phyloP scores from a whole-genome alignment of 2,888 invertebrate species.

The Mythimna impura region DNA sequence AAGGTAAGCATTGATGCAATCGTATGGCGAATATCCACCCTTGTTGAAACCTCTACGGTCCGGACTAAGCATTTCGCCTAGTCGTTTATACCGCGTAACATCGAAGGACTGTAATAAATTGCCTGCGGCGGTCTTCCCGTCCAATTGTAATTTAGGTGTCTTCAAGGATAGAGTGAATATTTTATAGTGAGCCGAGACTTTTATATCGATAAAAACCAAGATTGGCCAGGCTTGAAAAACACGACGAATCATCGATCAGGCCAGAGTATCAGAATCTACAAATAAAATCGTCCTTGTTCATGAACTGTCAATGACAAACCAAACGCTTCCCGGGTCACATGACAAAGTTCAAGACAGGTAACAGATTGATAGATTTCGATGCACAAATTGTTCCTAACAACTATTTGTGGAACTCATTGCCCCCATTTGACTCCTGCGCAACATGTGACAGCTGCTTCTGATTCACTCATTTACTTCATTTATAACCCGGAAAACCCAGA shows the following conservation, averaged over 20 bases:
- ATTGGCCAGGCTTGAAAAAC: neutral
- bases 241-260: neutral
- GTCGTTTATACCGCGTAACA: too few species aligned
- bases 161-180: too few species aligned
- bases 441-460: constrained; percentile 28
- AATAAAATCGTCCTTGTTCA: constrained; percentile 41
- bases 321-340: constrained; percentile 39
- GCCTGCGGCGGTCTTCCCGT: too few species aligned
- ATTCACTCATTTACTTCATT: constrained; percentile 24
- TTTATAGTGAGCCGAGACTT: too few species aligned
- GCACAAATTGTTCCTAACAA: constrained; percentile 39
- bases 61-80: too few species aligned
- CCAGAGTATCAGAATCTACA: neutral
- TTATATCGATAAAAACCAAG: neutral
- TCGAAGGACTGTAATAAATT: too few species aligned
- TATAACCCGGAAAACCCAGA: constrained; percentile 20
- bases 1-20: too few species aligned
- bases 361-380: constrained; percentile 27
- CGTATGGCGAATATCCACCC: too few species aligned
- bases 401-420: constrained; percentile 39
- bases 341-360: constrained; percentile 25
- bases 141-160: too few species aligned
- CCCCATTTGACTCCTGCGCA: constrained; percentile 46
- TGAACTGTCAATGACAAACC: constrained; percentile 35
- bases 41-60: too few species aligned